Evolutionary conservation across 2,888 invertebrate species (phyloP), one percentile per base, ranked within the genome.

Genomic region (Idaea aversata): DNA sequence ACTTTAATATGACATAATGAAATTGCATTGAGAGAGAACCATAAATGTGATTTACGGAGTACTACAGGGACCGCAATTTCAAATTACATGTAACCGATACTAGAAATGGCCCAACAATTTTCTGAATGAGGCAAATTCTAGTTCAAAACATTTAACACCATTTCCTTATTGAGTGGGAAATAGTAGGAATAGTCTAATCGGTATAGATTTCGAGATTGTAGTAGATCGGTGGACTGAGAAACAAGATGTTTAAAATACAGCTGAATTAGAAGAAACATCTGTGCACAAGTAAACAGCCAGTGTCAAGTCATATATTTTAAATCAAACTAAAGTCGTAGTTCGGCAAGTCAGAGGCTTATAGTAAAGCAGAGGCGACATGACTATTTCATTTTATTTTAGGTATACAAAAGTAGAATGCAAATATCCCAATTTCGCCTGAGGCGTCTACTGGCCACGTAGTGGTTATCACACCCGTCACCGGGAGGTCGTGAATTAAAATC

Each of bases 201-300:
- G 68, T 70, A 72, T 72, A 66, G 67, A 69, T 67, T 60, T 61
- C 58, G 63, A 70, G 72, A 72, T 72, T 60, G 66, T 62, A 74
- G 71, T 71, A 68, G 67, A 66, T 70, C 70, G 69, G 68, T 72
- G 69, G 76, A 73, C 80, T 83, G 81, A 82, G 81, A 82, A 84
- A 85, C 47, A 47, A 47, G 47, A 47, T 47, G 10, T 10, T 47
- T 13, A 47, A 47, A 10, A 13, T 47, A 47, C 3, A 47, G 10
- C 10, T 47, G 13, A 47, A 47, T 25, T 2, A 25, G 25, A 25
- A 25, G 1, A 25, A 25, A 25, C 25, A 25, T n/a, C n/a, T n/a
- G n/a, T n/a, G n/a, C n/a, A n/a, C n/a, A n/a, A n/a, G n/a, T n/a
- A 25, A 25, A 25, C 25, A 25, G 25, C 25, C 25, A 25, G 25